These are phyloP conservation scores for Ceuthmochares aereus DNA, from an alignment of 2,113 vertebrate genomes.

Conservation along the genomic window DNA sequence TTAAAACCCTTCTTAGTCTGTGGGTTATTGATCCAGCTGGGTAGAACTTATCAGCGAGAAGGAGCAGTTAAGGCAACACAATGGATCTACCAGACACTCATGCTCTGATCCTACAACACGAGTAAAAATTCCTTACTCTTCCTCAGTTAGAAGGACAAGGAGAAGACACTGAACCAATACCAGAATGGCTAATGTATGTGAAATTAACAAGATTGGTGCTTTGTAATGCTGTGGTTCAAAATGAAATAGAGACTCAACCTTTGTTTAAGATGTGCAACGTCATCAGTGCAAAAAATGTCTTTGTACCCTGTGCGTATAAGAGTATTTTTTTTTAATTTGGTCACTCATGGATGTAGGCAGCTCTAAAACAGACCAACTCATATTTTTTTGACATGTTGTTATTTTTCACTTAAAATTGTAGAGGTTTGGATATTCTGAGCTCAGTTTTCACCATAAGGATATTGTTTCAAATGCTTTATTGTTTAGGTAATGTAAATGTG, in stretches of 20 bases:
- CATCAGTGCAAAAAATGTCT: not conserved
- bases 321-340: not conserved
- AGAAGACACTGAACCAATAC: not conserved
- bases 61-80: slow-evolving; percentile 6
- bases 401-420: not conserved
- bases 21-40: slow-evolving; percentile 18
- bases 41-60: not conserved
- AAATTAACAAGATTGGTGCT: not conserved
- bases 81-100: not conserved
- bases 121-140: not conserved
- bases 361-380: not conserved
- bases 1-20: not conserved
- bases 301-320: not conserved
- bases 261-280: not conserved
- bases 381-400: not conserved
- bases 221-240: not conserved
- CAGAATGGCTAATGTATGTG: not conserved
- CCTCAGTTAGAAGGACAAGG: not conserved
- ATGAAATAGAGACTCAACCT: not conserved
- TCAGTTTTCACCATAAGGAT: not conserved
- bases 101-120: not conserved
- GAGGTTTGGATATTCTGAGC: not conserved
- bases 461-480: not conserved
- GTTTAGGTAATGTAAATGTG: not conserved
- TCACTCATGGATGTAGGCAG: not conserved